Base-by-base conservation (phyloP, 1,140 invertebrate species). In the Musca domestica region DNA sequence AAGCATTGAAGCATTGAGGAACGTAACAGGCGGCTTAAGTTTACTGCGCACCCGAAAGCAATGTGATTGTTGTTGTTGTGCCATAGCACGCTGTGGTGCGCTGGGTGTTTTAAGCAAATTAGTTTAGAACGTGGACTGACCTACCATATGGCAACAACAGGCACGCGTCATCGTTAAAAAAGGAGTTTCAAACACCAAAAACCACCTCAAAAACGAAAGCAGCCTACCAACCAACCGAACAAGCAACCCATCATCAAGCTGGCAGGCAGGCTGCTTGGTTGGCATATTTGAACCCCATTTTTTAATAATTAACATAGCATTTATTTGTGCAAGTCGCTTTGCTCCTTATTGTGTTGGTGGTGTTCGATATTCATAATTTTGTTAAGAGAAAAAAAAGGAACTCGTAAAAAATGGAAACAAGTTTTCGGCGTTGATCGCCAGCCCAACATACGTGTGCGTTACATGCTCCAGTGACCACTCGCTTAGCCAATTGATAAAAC, bases 51-150 rank as follows among this genome's bases (percentile, higher is more conserved):
- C 34, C 34, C 6, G 34, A 5, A 5, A 41, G 10, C 34, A 41
- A 41, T 41, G 34, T 41, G 34, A n/a, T 12, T 41, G 34, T 30
- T 41, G 4, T 41, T 12, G 34, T 41, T 41, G 34, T 41, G 4
- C 6, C 10, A 41, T 5, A 12, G 12, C 34, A 41, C 17, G 30
- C 17, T 61, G 56, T 61, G 17, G 48, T 51, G 48, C 17, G 20
- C 15, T 61, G 56, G 10, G 34, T 30, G 27, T 61, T 61, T 34
- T 41, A 61, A 56, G 23, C 56, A 41, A 61, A 61, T 61, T 61
- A 61, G 56, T 61, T 61, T 61, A 61, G 56, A 61, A 61, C 56
- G 56, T 61, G 56, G 56, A 61, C 56, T 34, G 27, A 34, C 56
- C 27, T 34, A 61, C 56, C 56, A 61, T 61, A 61, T 61, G 56